Base-by-base conservation (phyloP, 2,113 vertebrate species). In the Delphinus delphis region DNA sequence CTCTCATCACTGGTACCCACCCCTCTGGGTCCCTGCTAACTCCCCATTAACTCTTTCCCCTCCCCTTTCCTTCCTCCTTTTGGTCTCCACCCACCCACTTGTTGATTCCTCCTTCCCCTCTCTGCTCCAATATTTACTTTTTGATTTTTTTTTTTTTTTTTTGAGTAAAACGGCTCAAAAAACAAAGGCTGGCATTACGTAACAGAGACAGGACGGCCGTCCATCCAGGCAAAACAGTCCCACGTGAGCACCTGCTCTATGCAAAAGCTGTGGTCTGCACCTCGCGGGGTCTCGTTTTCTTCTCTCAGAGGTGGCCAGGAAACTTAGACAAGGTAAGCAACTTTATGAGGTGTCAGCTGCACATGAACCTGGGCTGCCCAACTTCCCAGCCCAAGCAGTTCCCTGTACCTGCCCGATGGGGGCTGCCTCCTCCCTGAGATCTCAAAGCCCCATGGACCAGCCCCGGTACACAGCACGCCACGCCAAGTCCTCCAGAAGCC, bases 81-180 rank as follows among this genome's bases (percentile, higher is more conserved):
- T 0, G 36, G 60, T 76, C 41, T 58, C 73, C 68, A 82, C 62
- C 62, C 60, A 53, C 44, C 31, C 60, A 55, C 65, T 86, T 12
- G 6, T n/a, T 80, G 38, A 80, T 15, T 20, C 33, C 2, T 11
- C 36, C 87, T 58, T 68, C 12, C 10, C 18, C 9, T 70, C 80
- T 81, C 33, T 62, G 65, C 53, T 79, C 70, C 68, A 87, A 6
- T 67, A 74, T 87, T 93, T 86, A 84, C 36, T 92, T 74, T 50
- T 36, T 38, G 2, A 5, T 50, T 58, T 60, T 53, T 67, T 13
- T 62, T 73, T 41, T 73, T 41, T 41, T 73, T 41, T 63, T 82
- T 68, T 65, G 2, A 58, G 41, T 55, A 67, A 94, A 94, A 92
- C 3, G 28, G 47, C 71, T 71, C n/a, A 62, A 38, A 36, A 85